phyloP scores from a whole-genome alignment of 1,140 invertebrate genomes.

The Drosophila chauvacae region DNA sequence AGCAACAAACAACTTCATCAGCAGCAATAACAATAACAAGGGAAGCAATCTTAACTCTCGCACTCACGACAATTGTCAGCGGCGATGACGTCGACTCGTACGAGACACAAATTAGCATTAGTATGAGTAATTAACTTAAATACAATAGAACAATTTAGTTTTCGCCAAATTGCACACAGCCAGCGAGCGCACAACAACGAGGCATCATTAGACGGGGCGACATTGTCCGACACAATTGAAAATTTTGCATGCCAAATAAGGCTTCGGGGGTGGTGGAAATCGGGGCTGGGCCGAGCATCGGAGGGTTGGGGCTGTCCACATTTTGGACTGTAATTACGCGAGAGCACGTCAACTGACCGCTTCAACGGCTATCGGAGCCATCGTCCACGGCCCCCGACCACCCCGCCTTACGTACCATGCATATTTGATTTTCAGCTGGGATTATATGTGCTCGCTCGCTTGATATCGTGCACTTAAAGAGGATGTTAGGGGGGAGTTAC shows the following conservation, averaged over 20 bases:
- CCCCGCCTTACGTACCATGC: slow-evolving; percentile 28
- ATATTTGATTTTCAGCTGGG: slow-evolving; percentile 64
- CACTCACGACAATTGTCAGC: slow-evolving; percentile 66
- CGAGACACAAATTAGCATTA: slow-evolving; percentile 78
- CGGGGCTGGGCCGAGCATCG: neutral
- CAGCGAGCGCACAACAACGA: slow-evolving; percentile 38
- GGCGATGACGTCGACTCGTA: slow-evolving; percentile 30
- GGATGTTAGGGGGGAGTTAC: slow-evolving; percentile 16
- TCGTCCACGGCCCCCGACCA: slow-evolving; percentile 15
- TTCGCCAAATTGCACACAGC: slow-evolving; percentile 70
- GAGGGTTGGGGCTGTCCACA: slow-evolving; percentile 36
- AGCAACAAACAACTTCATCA: slow-evolving; percentile 19
- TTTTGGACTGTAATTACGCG: slow-evolving; percentile 75
- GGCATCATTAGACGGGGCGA: slow-evolving; percentile 44
- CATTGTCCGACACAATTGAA: slow-evolving; percentile 68
- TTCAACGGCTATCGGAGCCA: slow-evolving; percentile 64
- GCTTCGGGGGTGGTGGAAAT: slow-evolving; percentile 1
- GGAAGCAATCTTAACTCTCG: slow-evolving; percentile 23
- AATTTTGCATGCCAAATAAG: slow-evolving; percentile 65
- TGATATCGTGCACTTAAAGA: slow-evolving; percentile 48
- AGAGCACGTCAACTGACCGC: slow-evolving; percentile 73
- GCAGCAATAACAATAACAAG: slow-evolving; percentile 2
- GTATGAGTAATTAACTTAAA: slow-evolving; percentile 83
- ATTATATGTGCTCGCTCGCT: slow-evolving; percentile 41
- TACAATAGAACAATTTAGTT: slow-evolving; percentile 83